These are phyloP conservation scores for Epirrhoe tristata DNA, from an alignment of 2,888 invertebrate genomes.

Conservation along the genomic window DNA sequence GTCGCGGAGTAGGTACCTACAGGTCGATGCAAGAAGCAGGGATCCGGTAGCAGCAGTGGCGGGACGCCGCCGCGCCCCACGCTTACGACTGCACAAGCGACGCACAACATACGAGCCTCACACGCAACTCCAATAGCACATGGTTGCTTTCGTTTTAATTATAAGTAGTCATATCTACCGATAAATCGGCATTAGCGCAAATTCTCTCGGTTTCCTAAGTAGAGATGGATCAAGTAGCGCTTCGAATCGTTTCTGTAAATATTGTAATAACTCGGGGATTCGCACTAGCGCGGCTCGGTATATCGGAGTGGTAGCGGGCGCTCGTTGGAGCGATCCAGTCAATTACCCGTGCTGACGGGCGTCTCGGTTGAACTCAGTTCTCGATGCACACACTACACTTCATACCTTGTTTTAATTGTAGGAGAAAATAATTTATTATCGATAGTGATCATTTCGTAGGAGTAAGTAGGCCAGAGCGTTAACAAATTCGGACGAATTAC, in stretches of 20 bases:
- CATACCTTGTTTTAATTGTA: conserved; percentile 81
- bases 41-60: conserved; percentile 13
- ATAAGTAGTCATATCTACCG: conserved; percentile 80
- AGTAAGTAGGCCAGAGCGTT: conserved; percentile 83
- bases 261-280: conserved; percentile 75
- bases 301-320: conserved; percentile 63
- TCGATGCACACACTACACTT: conserved; percentile 75
- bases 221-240: conserved; percentile 81
- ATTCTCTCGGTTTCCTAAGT: conserved; percentile 81
- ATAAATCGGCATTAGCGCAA: conserved; percentile 74
- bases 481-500: conserved; percentile 83
- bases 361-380: conserved; percentile 54
- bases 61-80: conserved; percentile 32
- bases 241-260: conserved; percentile 83
- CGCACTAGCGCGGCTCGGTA: conserved; percentile 74
- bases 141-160: conserved; percentile 80
- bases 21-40: neutral
- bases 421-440: conserved; percentile 83
- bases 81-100: conserved; percentile 60
- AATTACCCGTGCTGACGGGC: conserved; percentile 76
- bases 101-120: conserved; percentile 76
- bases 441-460: conserved; percentile 83
- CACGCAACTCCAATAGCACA: conserved; percentile 76
- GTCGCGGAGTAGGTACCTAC: conserved; percentile 13
- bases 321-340: conserved; percentile 74